Conservation (phyloP, 30 jellyfish, hydroid and myxozoan species). For the Haliclystus octoradiatus region DNA sequence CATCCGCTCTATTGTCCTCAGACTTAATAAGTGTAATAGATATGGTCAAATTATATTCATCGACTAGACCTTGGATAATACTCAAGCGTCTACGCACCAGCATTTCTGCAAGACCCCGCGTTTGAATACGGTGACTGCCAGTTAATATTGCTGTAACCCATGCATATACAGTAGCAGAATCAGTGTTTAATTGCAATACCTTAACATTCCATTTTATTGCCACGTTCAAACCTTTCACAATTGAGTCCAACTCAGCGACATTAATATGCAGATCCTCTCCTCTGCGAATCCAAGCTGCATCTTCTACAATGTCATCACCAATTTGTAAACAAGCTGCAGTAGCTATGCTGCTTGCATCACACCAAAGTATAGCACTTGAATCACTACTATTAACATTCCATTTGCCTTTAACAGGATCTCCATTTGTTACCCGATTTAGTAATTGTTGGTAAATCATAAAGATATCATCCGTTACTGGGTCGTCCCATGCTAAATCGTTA, state of each 20-base stretch:
- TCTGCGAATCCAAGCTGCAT: conserved; percentile 2
- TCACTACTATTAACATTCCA: too few species aligned
- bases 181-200: background rate
- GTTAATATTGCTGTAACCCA: too few species aligned
- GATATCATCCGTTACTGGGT: too few species aligned
- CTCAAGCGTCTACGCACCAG: conserved; percentile 11
- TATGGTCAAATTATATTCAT: conserved; percentile 6
- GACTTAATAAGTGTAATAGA: conserved; percentile 10
- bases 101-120: conserved; percentile 12
- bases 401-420: too few species aligned
- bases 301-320: conserved; percentile 15
- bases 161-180: conserved; percentile 6
- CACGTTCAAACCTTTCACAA: conserved; percentile 4
- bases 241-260: conserved; percentile 14
- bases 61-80: conserved; percentile 1
- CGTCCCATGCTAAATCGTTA: too few species aligned
- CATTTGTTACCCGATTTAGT: too few species aligned
- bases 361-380: too few species aligned
- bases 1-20: conserved; percentile 19
- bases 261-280: too few species aligned
- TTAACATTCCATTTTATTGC: conserved; percentile 1
- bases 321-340: too few species aligned
- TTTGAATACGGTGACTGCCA: too few species aligned
- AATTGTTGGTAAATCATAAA: too few species aligned
- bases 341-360: too few species aligned